Evolutionary conservation across 2,797 vertebrate species (phyloP).

Genomic region (Lithobates pipiens): DNA sequence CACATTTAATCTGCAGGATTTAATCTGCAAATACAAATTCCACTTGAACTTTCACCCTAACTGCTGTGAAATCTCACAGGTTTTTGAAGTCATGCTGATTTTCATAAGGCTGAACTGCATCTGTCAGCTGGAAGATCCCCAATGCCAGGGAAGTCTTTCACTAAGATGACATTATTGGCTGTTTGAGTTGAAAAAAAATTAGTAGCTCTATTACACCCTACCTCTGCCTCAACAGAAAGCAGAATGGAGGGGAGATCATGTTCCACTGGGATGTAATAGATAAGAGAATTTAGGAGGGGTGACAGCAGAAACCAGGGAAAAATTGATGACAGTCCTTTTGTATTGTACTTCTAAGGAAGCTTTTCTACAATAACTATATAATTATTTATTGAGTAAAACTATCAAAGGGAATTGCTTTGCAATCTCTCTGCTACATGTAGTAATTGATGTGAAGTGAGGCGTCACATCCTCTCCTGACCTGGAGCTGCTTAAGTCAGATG

Average conservation of each 20-base stretch:
- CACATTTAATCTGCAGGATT: no score
- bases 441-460: constrained; percentile 94
- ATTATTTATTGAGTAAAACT: constrained; percentile 92
- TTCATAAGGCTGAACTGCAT: constrained; percentile 25
- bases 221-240: constrained; percentile 16
- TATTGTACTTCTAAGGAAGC: constrained; percentile 76
- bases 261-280: constrained; percentile 8
- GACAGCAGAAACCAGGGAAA: constrained; percentile 61
- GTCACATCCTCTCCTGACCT: constrained; percentile 82
- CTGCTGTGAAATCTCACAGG: neutral
- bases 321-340: constrained; percentile 66
- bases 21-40: neutral
- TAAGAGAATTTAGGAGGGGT: constrained; percentile 19
- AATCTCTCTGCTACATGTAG: constrained; percentile 86
- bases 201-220: constrained; percentile 33
- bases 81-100: neutral
- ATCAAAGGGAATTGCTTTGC: constrained; percentile 81
- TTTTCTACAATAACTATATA: constrained; percentile 74
- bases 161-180: constrained; percentile 38
- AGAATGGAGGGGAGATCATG: neutral
- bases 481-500: constrained; percentile 84
- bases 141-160: constrained; percentile 16
- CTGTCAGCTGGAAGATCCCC: constrained; percentile 35
- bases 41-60: neutral
- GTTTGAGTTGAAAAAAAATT: constrained; percentile 27